Evolutionary conservation across 1,140 invertebrate species (phyloP).

Genomic region (Globodera ellingtonae): DNA sequence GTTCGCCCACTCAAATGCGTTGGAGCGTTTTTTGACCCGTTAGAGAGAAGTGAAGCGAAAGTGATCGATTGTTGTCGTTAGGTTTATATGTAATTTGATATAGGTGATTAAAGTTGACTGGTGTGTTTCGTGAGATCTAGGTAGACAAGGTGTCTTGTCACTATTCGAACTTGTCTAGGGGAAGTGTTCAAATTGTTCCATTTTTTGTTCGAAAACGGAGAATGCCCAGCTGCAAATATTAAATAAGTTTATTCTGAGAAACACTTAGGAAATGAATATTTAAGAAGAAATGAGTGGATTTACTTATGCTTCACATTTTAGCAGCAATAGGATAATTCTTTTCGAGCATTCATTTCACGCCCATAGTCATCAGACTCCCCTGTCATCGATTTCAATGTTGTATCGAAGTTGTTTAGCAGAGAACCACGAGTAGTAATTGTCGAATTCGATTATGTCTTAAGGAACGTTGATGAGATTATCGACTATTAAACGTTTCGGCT

Average conservation of each 20-base stretch:
- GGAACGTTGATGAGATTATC: too few relatives aligned
- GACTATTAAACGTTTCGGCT: too few relatives aligned
- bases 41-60: neutral
- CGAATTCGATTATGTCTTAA: conserved; percentile 64
- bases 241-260: too few relatives aligned
- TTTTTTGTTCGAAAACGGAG: too few relatives aligned
- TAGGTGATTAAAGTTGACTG: neutral
- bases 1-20: neutral
- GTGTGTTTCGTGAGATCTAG: neutral
- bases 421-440: conserved; percentile 65
- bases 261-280: too few relatives aligned
- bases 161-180: too few relatives aligned
- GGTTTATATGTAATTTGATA: neutral
- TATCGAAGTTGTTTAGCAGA: conserved; percentile 63
- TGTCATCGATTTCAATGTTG: conserved; percentile 65
- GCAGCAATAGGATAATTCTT: too few relatives aligned
- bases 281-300: neutral
- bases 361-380: neutral
- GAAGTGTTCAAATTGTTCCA: too few relatives aligned
- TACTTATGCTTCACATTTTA: neutral
- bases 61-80: neutral
- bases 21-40: conserved; percentile 6
- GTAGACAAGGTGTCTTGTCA: neutral
- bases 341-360: neutral
- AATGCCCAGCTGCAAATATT: too few relatives aligned